phyloP scores from a whole-genome alignment of 2,113 vertebrate genomes.

The Aldabrachelys gigantea region DNA sequence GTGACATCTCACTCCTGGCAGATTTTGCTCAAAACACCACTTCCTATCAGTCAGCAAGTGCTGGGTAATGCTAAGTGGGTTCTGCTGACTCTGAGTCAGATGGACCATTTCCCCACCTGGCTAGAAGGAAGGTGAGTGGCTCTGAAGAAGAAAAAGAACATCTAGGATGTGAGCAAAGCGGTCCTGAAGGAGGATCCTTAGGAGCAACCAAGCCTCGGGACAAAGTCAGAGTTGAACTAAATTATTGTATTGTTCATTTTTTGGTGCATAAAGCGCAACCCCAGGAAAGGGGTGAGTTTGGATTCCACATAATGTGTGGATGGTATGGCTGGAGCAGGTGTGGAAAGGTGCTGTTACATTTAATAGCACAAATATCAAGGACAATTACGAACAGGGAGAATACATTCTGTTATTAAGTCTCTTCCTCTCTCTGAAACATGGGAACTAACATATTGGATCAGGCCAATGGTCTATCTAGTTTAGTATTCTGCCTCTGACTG shows the following conservation, averaged over 20 bases:
- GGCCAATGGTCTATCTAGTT: background rate
- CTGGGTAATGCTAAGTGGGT: background rate
- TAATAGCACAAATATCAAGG: background rate
- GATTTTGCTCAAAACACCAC: background rate
- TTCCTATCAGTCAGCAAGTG: background rate
- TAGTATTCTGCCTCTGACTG: background rate
- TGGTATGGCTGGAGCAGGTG: background rate
- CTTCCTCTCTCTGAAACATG: background rate
- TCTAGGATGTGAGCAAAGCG: background rate
- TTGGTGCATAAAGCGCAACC: background rate
- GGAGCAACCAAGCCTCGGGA: background rate
- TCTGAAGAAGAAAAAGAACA: background rate
- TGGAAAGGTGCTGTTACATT: background rate
- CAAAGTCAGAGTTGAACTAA: background rate
- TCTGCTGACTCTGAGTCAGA: background rate
- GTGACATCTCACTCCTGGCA: background rate
- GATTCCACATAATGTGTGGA: background rate
- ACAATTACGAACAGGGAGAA: background rate
- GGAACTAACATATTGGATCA: background rate
- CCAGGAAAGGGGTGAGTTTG: background rate
- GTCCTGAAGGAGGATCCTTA: background rate
- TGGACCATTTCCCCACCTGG: background rate
- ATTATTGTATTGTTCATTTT: background rate
- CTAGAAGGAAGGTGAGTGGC: background rate
- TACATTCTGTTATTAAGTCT: background rate